Conservation (phyloP, 2,113 vertebrate genomes). For the Nanorana parkeri region DNA sequence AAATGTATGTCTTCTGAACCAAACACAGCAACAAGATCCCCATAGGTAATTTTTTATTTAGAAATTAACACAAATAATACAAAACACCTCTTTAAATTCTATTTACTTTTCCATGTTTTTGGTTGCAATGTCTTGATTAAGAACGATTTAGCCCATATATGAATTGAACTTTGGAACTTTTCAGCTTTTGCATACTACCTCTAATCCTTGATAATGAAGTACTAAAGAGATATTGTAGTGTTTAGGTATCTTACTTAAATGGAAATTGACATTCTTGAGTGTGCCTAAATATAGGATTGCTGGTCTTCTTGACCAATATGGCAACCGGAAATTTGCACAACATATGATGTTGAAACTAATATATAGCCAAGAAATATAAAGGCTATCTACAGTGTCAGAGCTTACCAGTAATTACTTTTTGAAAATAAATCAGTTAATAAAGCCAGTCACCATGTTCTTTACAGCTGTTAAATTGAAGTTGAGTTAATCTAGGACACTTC, state of each 20-base stretch:
- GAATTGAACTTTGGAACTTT: slow-evolving; percentile 15
- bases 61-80: slow-evolving; percentile 1
- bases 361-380: neutral
- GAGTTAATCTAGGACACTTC: neutral
- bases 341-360: slow-evolving; percentile 22
- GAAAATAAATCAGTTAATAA: neutral
- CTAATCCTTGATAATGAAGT: neutral
- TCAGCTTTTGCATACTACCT: neutral
- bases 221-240: neutral
- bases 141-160: slow-evolving; percentile 8
- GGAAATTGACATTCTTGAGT: too few species aligned
- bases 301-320: neutral
- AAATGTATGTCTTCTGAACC: slow-evolving; percentile 13
- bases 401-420: neutral
- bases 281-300: neutral
- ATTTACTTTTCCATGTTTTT: slow-evolving; percentile 18
- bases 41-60: slow-evolving; percentile 1
- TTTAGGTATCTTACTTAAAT: neutral
- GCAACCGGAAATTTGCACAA: neutral
- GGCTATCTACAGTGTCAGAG: slow-evolving; percentile 24
- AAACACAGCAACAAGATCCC: slow-evolving; percentile 25
- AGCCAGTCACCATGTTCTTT: neutral
- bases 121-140: slow-evolving; percentile 32
- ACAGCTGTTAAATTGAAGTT: neutral
- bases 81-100: neutral